phyloP scores from a whole-genome alignment of 2,888 invertebrate genomes.

The Eristalis pertinax region DNA sequence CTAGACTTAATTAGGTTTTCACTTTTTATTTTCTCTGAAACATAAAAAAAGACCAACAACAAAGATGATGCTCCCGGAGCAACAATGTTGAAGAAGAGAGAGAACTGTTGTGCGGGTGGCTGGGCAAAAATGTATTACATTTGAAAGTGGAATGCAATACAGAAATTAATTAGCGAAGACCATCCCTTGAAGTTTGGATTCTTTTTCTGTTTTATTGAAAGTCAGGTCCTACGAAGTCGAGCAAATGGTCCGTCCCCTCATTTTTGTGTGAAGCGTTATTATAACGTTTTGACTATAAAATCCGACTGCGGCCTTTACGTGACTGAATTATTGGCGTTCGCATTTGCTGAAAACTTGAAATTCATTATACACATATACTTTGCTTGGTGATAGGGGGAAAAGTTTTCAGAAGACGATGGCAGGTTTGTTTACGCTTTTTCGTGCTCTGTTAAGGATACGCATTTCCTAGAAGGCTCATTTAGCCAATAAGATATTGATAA shows the following conservation, averaged over 20 bases:
- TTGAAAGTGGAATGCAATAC: constrained; percentile 32
- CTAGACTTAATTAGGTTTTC: constrained; percentile 48
- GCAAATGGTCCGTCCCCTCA: constrained; percentile 25
- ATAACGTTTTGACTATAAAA: constrained; percentile 70
- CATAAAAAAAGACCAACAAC: neutral
- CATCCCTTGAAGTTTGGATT: constrained; percentile 23
- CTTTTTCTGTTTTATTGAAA: constrained; percentile 5
- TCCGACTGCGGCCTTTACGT: constrained; percentile 68
- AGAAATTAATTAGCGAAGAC: constrained; percentile 45
- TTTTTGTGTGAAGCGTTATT: constrained; percentile 49
- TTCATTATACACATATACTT: constrained; percentile 46
- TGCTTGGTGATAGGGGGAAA: neutral
- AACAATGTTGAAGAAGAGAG: neutral
- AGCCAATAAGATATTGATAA: constrained; percentile 61
- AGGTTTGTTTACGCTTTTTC: constrained; percentile 31
- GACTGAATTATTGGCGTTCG: constrained; percentile 68
- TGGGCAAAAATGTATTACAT: neutral
- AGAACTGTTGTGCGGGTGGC: neutral
- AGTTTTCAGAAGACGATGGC: constrained; percentile 4
- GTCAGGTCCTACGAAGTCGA: constrained; percentile 16
- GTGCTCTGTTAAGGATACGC: constrained; percentile 19
- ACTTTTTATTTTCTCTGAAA: constrained; percentile 12
- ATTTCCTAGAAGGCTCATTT: constrained; percentile 48
- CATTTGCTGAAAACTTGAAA: constrained; percentile 51
- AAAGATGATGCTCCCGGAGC: neutral